Base-by-base conservation (phyloP, 2,888 invertebrate species). In the Epinotia ramella region DNA sequence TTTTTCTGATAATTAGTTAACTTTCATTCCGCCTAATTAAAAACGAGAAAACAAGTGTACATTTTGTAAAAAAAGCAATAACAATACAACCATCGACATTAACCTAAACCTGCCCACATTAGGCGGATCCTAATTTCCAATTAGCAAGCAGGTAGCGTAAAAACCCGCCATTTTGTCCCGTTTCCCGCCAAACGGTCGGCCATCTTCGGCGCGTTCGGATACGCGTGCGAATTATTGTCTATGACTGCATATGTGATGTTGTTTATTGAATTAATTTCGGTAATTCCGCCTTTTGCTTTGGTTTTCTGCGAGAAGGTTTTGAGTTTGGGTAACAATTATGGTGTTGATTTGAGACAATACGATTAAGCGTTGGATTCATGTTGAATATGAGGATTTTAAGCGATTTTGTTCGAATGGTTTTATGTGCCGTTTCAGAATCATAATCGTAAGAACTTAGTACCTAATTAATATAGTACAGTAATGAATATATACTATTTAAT, bases 101-200 rank as follows among this genome's bases (percentile, higher is more conserved):
- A 90, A 89, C 73, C 87, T 87, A 87, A 89, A 89, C 85, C 89
- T 91, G 88, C 89, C 88, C 91, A 93, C 93, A 94, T 94, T 93
- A 90, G 89, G 84, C 87, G 62, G 57, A 65, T 85, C 88, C 89
- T 93, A 93, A 93, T 93, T 90, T 89, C 91, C 91, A 93, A 94
- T 94, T 93, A 93, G 92, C 91, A 93, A 88, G 91, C 93, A 93
- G 93, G 93, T 94, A 93, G 89, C 92, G 93, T 92, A 93, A 93
- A 93, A 93, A 93, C 91, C 89, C 86, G 90, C 90, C 93, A 92
- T 93, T 93, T 91, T 84, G 82, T 88, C 81, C 87, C 88, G 88
- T 85, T 90, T 89, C 88, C 90, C 90, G 90, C 91, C 91, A 89
- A 92, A 93, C 90, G 86, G 92, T 86, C 84, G 75, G 79, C 78